These are phyloP conservation scores for Marmota monax DNA, from an alignment of 2,113 vertebrate genomes.

Conservation along the genomic window DNA sequence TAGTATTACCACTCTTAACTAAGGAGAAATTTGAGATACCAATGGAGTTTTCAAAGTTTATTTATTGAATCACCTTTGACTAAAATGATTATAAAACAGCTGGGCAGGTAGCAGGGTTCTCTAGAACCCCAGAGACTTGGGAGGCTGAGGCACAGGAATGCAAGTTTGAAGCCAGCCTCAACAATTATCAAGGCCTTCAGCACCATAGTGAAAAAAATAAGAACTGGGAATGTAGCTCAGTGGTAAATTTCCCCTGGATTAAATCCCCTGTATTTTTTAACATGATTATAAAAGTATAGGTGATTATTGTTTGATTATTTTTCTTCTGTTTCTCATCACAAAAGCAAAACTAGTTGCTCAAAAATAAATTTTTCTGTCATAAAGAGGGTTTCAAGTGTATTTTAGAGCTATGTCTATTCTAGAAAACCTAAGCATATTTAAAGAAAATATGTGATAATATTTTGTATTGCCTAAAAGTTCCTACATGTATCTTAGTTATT, in stretches of 20 bases:
- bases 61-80: neutral
- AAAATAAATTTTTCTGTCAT: neutral
- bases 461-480: neutral
- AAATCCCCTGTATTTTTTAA: too few relatives aligned
- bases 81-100: neutral
- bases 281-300: neutral
- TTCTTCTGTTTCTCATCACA: neutral
- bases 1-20: neutral
- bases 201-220: neutral
- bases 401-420: neutral
- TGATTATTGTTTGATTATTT: neutral
- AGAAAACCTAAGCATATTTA: neutral
- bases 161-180: too few relatives aligned
- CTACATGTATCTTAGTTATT: neutral
- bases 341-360: neutral
- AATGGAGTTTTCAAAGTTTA: neutral
- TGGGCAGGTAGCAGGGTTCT: too few relatives aligned
- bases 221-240: too few relatives aligned
- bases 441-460: neutral
- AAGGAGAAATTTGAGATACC: neutral
- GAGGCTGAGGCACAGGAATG: too few relatives aligned
- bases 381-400: neutral
- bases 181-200: neutral
- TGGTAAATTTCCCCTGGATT: too few relatives aligned
- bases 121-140: too few relatives aligned